phyloP scores from a whole-genome alignment of 2,113 vertebrate species.

The Bucco capensis region DNA sequence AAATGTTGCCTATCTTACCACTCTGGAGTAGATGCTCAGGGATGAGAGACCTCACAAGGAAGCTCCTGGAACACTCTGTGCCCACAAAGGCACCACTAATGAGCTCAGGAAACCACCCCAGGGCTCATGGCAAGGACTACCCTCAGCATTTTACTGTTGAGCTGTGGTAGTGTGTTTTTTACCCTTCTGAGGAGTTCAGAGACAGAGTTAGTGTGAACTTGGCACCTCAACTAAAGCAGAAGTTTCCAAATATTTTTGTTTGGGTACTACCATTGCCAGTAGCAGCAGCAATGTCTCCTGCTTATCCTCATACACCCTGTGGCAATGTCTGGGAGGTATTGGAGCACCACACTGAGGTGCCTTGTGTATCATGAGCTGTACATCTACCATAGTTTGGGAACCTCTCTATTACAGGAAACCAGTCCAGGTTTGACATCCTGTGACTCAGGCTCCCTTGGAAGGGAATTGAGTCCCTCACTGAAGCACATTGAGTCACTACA shows the following conservation, averaged over 20 bases:
- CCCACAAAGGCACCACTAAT: not conserved
- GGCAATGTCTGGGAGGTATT: not conserved
- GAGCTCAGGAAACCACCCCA: not conserved
- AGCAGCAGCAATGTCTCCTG: not conserved
- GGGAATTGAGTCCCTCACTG: not conserved
- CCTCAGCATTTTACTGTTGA: not conserved
- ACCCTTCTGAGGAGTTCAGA: not conserved
- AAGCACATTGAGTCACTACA: slow-evolving; percentile 8
- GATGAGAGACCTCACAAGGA: not conserved
- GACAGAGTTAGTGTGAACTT: not conserved
- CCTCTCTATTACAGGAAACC: slow-evolving; percentile 15
- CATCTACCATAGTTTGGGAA: fast-evolving
- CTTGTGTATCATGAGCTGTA: not conserved
- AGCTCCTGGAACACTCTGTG: not conserved
- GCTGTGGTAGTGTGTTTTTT: not conserved
- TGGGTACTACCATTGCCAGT: not conserved
- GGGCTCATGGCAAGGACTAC: not conserved
- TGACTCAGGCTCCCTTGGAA: slow-evolving; percentile 31
- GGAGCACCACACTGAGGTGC: not conserved
- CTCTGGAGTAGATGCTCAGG: not conserved
- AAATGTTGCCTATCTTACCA: fast-evolving
- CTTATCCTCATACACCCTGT: fast-evolving
- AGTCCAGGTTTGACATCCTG: slow-evolving; percentile 23
- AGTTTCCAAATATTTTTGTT: not conserved
- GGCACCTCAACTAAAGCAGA: not conserved